Evolutionary conservation across 2,888 invertebrate species (phyloP).

Genomic region (Nasonia oneida): DNA sequence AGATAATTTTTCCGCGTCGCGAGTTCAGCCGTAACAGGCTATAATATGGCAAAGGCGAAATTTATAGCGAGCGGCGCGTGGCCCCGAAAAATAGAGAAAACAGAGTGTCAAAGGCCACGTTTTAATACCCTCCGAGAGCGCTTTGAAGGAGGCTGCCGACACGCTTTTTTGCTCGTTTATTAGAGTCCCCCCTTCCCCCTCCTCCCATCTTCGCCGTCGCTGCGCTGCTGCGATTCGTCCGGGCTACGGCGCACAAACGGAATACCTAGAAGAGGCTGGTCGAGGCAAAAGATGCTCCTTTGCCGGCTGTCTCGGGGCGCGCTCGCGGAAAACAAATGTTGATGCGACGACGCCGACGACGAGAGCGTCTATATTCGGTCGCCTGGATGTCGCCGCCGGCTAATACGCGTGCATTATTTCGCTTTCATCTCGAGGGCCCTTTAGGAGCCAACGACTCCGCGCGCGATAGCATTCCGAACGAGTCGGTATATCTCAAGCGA

Average conservation of each 20-base stretch:
- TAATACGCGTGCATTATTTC: conserved; percentile 52
- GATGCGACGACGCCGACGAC: conserved; percentile 27
- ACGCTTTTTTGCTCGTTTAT: conserved; percentile 35
- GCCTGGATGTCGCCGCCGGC: conserved; percentile 4
- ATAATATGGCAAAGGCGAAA: conserved; percentile 16
- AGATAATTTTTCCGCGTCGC: conserved; percentile 24
- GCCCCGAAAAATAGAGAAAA: conserved; percentile 34
- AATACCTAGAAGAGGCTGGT: conserved; percentile 48
- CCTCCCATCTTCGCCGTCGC: neutral
- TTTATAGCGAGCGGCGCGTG: conserved; percentile 10
- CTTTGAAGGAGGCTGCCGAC: conserved; percentile 13
- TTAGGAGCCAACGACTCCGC: neutral
- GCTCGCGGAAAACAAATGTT: conserved; percentile 52
- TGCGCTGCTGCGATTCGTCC: neutral
- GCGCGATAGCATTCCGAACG: neutral
- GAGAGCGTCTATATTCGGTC: conserved; percentile 54
- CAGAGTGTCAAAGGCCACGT: conserved; percentile 51
- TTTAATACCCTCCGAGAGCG: conserved; percentile 39
- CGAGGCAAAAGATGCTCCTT: conserved; percentile 37
- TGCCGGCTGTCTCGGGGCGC: neutral
- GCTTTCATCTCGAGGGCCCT: conserved; percentile 45
- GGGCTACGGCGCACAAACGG: neutral
- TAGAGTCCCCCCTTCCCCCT: neutral
- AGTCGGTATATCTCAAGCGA: neutral
- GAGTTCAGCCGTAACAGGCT: conserved; percentile 11